phyloP scores from a whole-genome alignment of 64 coral and sea anemone species.

The Montipora cactus region DNA sequence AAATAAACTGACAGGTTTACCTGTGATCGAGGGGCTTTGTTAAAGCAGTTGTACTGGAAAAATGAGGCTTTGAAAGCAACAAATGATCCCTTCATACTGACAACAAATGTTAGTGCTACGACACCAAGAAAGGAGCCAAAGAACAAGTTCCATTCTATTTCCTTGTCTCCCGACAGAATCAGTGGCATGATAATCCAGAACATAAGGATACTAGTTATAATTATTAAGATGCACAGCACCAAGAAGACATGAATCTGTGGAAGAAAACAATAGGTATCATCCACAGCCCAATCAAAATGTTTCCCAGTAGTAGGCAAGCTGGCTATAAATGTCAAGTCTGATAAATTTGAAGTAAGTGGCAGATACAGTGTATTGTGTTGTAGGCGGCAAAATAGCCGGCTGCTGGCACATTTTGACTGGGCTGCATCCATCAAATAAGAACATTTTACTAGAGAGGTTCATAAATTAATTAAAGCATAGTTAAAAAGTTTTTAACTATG shows the following conservation, averaged over 20 bases:
- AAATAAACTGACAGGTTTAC: not conserved
- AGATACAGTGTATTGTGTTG: no score
- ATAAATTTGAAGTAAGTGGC: no score
- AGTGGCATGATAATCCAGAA: slow-evolving; percentile 61
- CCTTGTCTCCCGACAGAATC: slow-evolving; percentile 15
- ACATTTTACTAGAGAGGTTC: no score
- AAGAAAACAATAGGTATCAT: not conserved
- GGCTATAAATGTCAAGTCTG: no score
- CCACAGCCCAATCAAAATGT: no score
- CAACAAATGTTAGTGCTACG: slow-evolving; percentile 60
- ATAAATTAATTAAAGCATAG: no score
- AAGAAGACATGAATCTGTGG: slow-evolving; percentile 63
- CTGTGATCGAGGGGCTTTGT: slow-evolving; percentile 44
- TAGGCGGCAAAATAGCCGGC: no score
- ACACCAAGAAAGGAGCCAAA: slow-evolving; percentile 66
- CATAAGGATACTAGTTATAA: slow-evolving; percentile 51
- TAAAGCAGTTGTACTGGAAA: slow-evolving; percentile 64
- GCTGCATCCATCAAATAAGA: no score
- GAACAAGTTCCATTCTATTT: slow-evolving; percentile 60
- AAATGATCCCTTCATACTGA: slow-evolving; percentile 70
- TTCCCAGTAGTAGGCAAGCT: no score
- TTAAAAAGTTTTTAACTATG: no score
- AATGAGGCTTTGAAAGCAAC: slow-evolving; percentile 53
- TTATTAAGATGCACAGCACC: slow-evolving; percentile 48
- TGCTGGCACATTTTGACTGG: no score